Evolutionary conservation across 2,113 vertebrate species (phyloP).

Genomic region (Vidua macroura): DNA sequence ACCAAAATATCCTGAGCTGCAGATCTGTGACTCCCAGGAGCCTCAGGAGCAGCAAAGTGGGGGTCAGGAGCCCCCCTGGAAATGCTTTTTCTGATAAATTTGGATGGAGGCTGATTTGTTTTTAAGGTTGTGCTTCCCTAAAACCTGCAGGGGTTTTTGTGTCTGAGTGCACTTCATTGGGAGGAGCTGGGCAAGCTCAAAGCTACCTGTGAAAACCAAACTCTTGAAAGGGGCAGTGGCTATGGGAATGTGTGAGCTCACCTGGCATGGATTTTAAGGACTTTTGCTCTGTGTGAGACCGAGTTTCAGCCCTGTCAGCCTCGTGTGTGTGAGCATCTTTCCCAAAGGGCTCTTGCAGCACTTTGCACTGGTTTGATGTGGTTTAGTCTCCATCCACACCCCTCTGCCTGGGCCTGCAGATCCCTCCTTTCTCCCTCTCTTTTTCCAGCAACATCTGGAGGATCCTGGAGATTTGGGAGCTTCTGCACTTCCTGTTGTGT

Average conservation of each 20-base stretch:
- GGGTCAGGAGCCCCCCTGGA: background rate
- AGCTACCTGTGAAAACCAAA: background rate
- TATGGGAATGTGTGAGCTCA: background rate
- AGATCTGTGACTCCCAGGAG: background rate
- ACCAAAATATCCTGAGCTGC: background rate
- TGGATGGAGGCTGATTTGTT: background rate
- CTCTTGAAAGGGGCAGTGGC: background rate
- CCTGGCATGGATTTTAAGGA: background rate
- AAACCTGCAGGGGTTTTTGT: background rate
- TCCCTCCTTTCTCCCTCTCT: background rate
- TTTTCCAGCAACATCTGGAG: background rate
- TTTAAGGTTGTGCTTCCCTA: background rate
- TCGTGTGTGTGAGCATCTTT: rapidly evolving
- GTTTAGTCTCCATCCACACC: background rate
- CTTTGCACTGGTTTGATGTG: background rate
- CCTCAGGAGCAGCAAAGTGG: background rate
- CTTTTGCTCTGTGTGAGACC: background rate
- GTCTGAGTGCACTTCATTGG: background rate
- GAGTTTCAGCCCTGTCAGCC: background rate
- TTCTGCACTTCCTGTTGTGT: background rate
- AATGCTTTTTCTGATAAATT: background rate
- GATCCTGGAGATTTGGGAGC: background rate
- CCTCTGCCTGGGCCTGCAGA: background rate
- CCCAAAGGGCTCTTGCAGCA: background rate
- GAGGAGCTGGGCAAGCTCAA: background rate